Conservation (phyloP, 2,113 vertebrate species). For the Corvus hawaiiensis region DNA sequence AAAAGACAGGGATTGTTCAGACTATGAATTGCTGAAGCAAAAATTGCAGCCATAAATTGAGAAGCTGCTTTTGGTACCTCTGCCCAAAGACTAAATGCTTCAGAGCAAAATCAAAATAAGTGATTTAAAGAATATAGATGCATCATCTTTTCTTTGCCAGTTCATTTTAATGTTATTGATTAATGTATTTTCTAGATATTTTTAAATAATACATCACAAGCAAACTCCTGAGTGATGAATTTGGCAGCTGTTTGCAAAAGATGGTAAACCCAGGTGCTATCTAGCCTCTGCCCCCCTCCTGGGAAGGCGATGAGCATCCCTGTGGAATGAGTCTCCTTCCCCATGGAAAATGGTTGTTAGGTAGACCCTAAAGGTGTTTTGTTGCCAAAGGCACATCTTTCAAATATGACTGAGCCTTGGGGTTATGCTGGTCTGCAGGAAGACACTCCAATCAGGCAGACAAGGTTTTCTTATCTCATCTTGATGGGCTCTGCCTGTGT, state of each 20-base stretch:
- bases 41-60: background rate
- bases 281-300: background rate
- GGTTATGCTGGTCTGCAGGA: background rate
- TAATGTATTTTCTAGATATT: conserved; percentile 26
- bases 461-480: background rate
- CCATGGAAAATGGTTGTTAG: background rate
- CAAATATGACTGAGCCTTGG: background rate
- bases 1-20: background rate
- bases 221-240: background rate
- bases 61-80: background rate
- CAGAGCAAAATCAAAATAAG: conserved; percentile 22
- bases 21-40: background rate
- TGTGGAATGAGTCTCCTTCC: background rate
- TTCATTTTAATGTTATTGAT: too few relatives aligned
- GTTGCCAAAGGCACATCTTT: background rate
- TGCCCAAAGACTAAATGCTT: conserved; percentile 14
- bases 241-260: background rate
- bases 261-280: background rate
- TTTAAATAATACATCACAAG: conserved; percentile 28
- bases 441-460: background rate
- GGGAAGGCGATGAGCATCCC: background rate
- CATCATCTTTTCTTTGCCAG: too few relatives aligned
- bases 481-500: background rate
- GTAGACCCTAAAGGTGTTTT: background rate
- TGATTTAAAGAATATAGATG: conserved; percentile 52